Conservation (phyloP, 2,113 vertebrate genomes). For the Jaculus jaculus region DNA sequence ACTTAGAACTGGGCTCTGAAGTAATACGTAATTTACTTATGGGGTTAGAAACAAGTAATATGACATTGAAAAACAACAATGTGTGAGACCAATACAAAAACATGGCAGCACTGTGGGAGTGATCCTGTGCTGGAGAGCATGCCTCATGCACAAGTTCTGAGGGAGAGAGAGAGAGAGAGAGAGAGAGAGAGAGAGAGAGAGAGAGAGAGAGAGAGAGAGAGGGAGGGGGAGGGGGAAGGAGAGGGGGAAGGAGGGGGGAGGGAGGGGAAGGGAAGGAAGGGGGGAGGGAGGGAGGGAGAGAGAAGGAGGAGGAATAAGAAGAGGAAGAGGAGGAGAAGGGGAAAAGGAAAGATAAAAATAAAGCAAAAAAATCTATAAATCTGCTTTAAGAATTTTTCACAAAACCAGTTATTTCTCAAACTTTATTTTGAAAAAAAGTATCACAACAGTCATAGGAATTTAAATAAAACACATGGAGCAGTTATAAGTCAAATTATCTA, state of each 20-base stretch:
- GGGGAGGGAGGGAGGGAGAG: neutral
- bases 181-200: no score
- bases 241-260: no score
- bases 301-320: no score
- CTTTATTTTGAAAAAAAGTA: slow-evolving; percentile 36
- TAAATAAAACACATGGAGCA: slow-evolving; percentile 15
- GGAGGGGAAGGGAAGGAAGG: no score
- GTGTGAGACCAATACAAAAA: neutral
- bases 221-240: neutral
- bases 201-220: neutral
- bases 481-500: neutral
- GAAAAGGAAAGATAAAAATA: neutral
- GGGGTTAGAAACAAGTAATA: no score
- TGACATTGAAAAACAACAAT: no score
- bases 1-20: no score
- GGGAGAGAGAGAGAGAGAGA: no score
- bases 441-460: neutral
- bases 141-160: neutral
- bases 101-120: neutral
- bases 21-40: no score
- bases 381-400: neutral
- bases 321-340: neutral
- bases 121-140: neutral
- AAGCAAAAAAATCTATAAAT: neutral
- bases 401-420: neutral